Conservation (phyloP, 2,797 vertebrate genomes). For the Macropodus opercularis region DNA sequence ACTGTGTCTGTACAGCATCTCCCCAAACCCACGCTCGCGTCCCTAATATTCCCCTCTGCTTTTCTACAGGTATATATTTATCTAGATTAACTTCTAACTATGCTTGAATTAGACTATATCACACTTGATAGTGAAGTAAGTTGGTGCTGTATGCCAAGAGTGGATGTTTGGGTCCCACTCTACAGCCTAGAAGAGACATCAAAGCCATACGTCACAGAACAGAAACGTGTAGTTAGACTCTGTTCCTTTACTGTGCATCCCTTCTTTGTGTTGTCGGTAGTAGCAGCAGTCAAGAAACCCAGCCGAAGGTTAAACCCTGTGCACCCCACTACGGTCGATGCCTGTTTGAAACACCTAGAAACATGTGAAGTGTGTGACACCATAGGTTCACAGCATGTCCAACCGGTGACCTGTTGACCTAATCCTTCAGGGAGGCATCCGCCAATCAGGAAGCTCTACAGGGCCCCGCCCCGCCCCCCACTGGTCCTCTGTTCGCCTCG, state of each 20-base stretch:
- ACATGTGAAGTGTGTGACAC: slow-evolving; percentile 32
- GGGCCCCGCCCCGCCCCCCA: slow-evolving; percentile 58
- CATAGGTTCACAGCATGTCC: slow-evolving; percentile 42
- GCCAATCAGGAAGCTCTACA: slow-evolving; percentile 76
- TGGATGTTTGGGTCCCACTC: slow-evolving; percentile 55
- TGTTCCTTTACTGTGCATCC: slow-evolving; percentile 51
- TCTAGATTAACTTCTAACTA: slow-evolving; percentile 53
- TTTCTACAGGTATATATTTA: slow-evolving; percentile 52
- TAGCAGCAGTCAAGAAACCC: slow-evolving; percentile 26
- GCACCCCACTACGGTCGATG: slow-evolving; percentile 10
- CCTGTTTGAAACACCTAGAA: not conserved
- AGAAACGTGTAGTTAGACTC: slow-evolving; percentile 62
- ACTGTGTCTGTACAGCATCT: slow-evolving; percentile 49
- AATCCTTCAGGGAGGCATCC: slow-evolving; percentile 80
- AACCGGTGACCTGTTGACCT: slow-evolving; percentile 61
- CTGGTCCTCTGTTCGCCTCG: slow-evolving; percentile 50
- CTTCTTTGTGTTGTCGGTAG: slow-evolving; percentile 52
- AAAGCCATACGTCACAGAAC: slow-evolving; percentile 75
- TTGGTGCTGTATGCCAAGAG: slow-evolving; percentile 36
- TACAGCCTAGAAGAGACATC: slow-evolving; percentile 68
- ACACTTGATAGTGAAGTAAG: slow-evolving; percentile 54
- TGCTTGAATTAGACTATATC: slow-evolving; percentile 58
- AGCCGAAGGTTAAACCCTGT: slow-evolving; percentile 4
- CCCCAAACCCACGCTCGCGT: slow-evolving; percentile 48
- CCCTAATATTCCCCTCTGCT: slow-evolving; percentile 46